Percentiles rank a stretch among this genome's conserved stretches.
phyloP scores from a whole-genome alignment of 2,797 vertebrate genomes.

The Gallinago nigripennis region DNA sequence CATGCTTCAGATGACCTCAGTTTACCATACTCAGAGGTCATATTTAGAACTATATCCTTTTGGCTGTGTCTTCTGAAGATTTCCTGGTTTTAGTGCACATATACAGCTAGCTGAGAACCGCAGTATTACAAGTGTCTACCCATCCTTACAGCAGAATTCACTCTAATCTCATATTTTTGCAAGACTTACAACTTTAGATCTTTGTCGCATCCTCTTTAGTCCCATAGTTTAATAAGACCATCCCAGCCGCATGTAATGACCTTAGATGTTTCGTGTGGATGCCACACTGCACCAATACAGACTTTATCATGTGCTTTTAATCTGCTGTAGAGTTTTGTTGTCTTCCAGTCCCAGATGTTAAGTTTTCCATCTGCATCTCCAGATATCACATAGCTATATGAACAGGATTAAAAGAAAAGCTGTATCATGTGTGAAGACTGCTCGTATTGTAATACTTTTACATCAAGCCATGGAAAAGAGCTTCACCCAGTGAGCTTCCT shows the following conservation, averaged over 20 bases:
- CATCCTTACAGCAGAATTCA: background rate
- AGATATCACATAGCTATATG: slow-evolving; percentile 92
- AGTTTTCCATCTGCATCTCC: slow-evolving; percentile 97
- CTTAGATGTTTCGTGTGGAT: slow-evolving; percentile 97
- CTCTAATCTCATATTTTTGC: background rate
- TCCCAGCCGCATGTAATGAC: slow-evolving; percentile 99
- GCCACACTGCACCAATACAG: slow-evolving; percentile 97
- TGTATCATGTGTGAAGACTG: background rate
- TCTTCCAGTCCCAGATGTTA: slow-evolving; percentile 99
- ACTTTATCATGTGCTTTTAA: slow-evolving; percentile 98
- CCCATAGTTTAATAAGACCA: slow-evolving; percentile 97
- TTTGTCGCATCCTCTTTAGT: slow-evolving; percentile 71
- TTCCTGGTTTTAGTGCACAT: background rate
- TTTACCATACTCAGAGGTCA: background rate
- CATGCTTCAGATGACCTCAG: slow-evolving; percentile 32
- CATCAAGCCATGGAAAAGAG: background rate
- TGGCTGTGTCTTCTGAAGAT: background rate
- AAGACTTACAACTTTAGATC: background rate
- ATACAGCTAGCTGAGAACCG: background rate
- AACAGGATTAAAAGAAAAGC: slow-evolving; percentile 7
- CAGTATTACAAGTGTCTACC: background rate
- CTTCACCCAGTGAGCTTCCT: background rate
- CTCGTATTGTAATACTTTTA: background rate
- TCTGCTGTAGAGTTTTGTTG: slow-evolving; percentile 96
- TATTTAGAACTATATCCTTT: background rate